Evolutionary conservation across 2,888 invertebrate genomes (phyloP), one percentile per base, ranked within the genome.

Genomic region (Hypercompe scribonia): DNA sequence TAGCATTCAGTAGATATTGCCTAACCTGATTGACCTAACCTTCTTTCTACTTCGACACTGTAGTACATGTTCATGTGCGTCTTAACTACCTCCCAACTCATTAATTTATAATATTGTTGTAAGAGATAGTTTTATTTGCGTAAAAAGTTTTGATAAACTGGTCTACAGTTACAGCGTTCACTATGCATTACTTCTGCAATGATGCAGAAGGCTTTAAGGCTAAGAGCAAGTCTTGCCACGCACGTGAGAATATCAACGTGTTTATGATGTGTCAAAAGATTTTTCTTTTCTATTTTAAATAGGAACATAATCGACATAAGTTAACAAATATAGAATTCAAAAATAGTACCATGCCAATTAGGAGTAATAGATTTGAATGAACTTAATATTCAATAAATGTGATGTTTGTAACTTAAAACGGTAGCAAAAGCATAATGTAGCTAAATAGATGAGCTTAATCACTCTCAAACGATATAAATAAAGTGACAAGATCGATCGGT

Each of bases 401-500:
- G 21, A 24, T 11, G 21, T n/a, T 66, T 50, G 34, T 33, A 13
- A 66, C 15, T 24, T n/a, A 34, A 64, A 24, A 64, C 18, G 18
- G 13, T 18, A 18, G 54, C 18, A 36, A 33, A 68, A 13, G n/a
- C 36, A n/a, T 68, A 54, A 50, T 42, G 50, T 54, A 54, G 50
- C 11, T n/a, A 58, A 10, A 13, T 39, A 39, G 21, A 61, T n/a
- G 36, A 54, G n/a, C 4, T 7, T 21, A 18, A 39, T 54, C 18
- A 31, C 50, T 31, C 33, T n/a, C 21, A 36, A 36, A 68, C 36
- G 46, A 39, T 72, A 65, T 72, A 72, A 68, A 65, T 72, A 72
- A 72, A 72, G 68, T 36, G 68, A 42, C 28, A 33, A 15, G 21
- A 73, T 69, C 65, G 69, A 73, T 69, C 61, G 65, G 39, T 3